Conservation (phyloP, 2,888 invertebrate genomes). For the Drosophila mimetica region DNA sequence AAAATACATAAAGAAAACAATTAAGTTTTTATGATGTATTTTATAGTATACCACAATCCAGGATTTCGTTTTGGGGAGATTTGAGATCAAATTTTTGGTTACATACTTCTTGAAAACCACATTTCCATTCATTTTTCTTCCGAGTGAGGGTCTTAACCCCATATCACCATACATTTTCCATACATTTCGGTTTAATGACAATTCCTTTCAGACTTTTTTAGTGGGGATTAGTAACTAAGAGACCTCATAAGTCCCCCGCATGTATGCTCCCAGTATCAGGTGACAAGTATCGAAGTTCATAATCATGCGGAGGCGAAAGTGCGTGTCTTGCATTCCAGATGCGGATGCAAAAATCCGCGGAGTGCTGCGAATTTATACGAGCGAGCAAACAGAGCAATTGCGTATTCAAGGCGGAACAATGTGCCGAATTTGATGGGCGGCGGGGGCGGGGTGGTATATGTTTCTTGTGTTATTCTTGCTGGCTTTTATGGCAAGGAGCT, state of each 20-base stretch:
- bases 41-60: too few species aligned
- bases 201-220: background rate
- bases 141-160: too few species aligned
- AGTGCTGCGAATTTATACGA: conserved; percentile 25
- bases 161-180: too few species aligned
- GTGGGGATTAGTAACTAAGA: conserved; percentile 29
- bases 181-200: conserved; percentile 12
- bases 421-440: conserved; percentile 57
- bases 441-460: background rate
- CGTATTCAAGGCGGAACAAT: conserved; percentile 49
- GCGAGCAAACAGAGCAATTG: conserved; percentile 10
- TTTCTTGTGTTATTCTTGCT: conserved; percentile 41
- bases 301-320: conserved; percentile 5
- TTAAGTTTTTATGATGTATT: too few species aligned
- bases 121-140: too few species aligned
- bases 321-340: conserved; percentile 34
- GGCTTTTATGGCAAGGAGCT: conserved; percentile 50
- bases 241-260: background rate
- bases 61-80: too few species aligned
- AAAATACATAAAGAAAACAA: too few species aligned
- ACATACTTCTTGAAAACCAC: too few species aligned
- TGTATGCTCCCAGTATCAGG: conserved; percentile 20
- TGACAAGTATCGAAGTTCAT: conserved; percentile 28
- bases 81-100: too few species aligned
- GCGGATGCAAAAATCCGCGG: conserved; percentile 19